Evolutionary conservation across 2,888 invertebrate genomes (phyloP).

Genomic region (Harmothoe impar): DNA sequence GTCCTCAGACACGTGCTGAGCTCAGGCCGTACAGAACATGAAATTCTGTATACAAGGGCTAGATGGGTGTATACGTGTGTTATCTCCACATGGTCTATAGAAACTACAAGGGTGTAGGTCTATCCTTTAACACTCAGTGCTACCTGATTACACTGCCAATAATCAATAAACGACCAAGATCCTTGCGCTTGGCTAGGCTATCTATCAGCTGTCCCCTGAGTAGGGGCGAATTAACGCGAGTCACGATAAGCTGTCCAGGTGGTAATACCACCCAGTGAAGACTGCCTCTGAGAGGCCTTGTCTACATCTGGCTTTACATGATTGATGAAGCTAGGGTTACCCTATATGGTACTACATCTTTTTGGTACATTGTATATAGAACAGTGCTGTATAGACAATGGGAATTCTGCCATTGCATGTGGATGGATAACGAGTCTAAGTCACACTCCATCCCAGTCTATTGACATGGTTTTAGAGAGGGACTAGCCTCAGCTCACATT

Average conservation of each 20-base stretch:
- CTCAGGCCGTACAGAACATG: too few relatives aligned
- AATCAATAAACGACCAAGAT: constrained; percentile 41
- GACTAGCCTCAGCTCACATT: background rate
- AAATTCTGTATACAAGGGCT: too few relatives aligned
- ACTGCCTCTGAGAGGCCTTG: background rate
- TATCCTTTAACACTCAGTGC: background rate
- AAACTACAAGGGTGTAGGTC: background rate
- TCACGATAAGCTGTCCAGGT: constrained; percentile 12
- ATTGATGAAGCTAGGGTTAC: background rate
- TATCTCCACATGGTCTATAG: too few relatives aligned
- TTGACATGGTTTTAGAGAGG: too few relatives aligned
- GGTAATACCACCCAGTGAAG: background rate
- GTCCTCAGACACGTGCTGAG: too few relatives aligned
- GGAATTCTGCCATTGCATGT: background rate
- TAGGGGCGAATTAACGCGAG: constrained; percentile 32
- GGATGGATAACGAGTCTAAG: background rate
- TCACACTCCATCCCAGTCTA: too few relatives aligned
- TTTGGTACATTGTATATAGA: background rate
- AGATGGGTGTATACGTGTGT: too few relatives aligned
- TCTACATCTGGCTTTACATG: background rate
- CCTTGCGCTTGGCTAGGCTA: background rate
- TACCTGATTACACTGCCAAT: constrained; percentile 27
- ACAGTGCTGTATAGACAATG: background rate
- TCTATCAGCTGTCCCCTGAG: constrained; percentile 43
- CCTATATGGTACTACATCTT: background rate